Base-by-base conservation (phyloP, 2,888 invertebrate genomes). In the Philereme transversata region DNA sequence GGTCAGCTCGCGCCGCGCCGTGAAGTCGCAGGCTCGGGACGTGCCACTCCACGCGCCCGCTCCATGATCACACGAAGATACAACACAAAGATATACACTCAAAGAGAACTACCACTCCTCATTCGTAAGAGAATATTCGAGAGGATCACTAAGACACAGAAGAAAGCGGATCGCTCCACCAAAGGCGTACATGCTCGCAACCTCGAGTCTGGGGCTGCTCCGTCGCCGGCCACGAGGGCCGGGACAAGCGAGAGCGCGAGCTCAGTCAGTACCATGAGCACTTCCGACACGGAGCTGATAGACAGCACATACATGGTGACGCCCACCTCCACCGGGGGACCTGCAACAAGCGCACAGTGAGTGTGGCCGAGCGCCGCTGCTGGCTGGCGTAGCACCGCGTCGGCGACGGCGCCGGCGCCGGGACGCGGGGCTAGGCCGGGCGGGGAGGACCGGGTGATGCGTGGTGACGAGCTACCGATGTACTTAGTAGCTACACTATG, bases 291-390 rank as follows among this genome's bases (percentile, higher is more conserved):
- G 93, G 98, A 98, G 95, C 98, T 97, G 96, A 99, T 99, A 94
- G 97, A 97, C 94, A 98, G 96, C 94, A 99, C 98, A 95, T 98
- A 98, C 97, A 99, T 98, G 94, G 98, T 98, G 94, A 98, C 97
- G 93, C 98, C 98, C 93, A 99, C 98, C 93, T 97, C 97, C 94
- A 99, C 98, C 88, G 98, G 97, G 93, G 97, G 96, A 96, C 97
- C 98, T 98, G 96, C 93, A 97, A 94, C 88, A 92, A 90, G 87
- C 84, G 88, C 85, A 85, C 75, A 87, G 81, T 86, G 84, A 98
- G 97, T 82, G 97, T 82, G 97, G 97, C 88, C 95, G 95, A 94
- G 61, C 65, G 68, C 71, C 63, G 59, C n/a, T n/a, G n/a, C n/a
- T n/a, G n/a, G n/a, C n/a, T n/a, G n/a, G n/a, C n/a, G n/a, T n/a